Base-by-base conservation (phyloP, 2,888 invertebrate genomes). In the Erannis defoliaria region DNA sequence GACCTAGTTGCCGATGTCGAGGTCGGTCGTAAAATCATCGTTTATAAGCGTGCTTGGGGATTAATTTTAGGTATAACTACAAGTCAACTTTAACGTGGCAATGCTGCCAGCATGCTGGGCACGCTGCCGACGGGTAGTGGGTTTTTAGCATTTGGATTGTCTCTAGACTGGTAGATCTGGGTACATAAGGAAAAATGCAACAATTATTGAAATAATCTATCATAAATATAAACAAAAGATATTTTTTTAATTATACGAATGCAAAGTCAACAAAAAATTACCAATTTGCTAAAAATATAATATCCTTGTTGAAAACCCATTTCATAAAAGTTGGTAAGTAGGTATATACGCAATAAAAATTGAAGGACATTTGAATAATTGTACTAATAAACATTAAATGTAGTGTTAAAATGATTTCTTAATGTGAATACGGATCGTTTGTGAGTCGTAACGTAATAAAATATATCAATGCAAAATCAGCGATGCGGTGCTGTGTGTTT, bases 401-500 rank as follows among this genome's bases (percentile, higher is more conserved):
- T 23, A 19, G 40, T 53, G 42, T 53, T 53, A 42, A 50, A 43
- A 43, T 43, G 1, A 31, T 29, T 46, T 43, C 23, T 43, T 40
- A 18, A 19, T 40, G 3, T 19, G 18, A 0, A 10, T 18, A 14
- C 6, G n/a, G 14, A 23, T 12, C 19, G 8, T 40, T 21, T 40
- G 19, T 21, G 9, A 21, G 21, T 40, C 16, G 33, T n/a, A n/a
- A 46, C n/a, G n/a, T n/a, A n/a, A 16, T 29, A 46, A 45, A 46
- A 45, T 6, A 16, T 12, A 18, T 46, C n/a, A 33, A 48, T n/a
- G 10, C 18, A 33, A 35, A 48, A 48, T 33, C 21, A 19, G 19
- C 18, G 46, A 46, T 29, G 46, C 48, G 19, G n/a, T 29, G 10
- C 16, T 29, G 1, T 29, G 2, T 40, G 12, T 29, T 18, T 29